These are phyloP conservation scores for Philhelius pedissequus DNA, from an alignment of 2,888 invertebrate genomes.

Conservation along the genomic window DNA sequence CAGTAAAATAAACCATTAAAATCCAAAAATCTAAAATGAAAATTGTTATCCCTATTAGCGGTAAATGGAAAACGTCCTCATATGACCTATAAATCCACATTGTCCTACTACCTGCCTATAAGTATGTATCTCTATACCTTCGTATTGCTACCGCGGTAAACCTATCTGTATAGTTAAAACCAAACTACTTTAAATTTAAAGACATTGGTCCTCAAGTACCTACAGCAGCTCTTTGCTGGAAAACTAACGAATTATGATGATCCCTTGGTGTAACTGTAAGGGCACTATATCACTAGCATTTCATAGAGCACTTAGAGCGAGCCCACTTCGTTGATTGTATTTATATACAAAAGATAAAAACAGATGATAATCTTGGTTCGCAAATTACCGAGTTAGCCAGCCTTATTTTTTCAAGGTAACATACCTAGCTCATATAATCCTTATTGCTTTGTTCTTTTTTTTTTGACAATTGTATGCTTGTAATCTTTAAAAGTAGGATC, in stretches of 20 bases:
- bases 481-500: not conserved
- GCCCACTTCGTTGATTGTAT: slow-evolving; percentile 41
- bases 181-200: slow-evolving; percentile 52
- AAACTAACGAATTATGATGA: slow-evolving; percentile 45
- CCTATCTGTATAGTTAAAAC: not conserved
- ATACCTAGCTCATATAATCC: slow-evolving; percentile 40
- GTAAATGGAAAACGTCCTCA: slow-evolving; percentile 9
- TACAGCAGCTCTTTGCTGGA: not conserved
- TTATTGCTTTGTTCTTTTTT: slow-evolving; percentile 11
- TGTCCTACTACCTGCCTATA: not conserved
- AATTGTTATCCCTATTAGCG: slow-evolving; percentile 26
- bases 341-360: slow-evolving; percentile 40
- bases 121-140: not conserved
- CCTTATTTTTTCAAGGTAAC: slow-evolving; percentile 2
- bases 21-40: not conserved
- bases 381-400: slow-evolving; percentile 22
- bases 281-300: not conserved
- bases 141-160: not conserved
- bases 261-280: not conserved
- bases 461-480: not conserved
- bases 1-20: not conserved
- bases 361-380: not conserved
- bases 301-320: not conserved
- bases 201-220: slow-evolving; percentile 17
- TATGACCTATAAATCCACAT: not conserved